phyloP scores from a whole-genome alignment of 2,888 invertebrate genomes.

The Cremastinae sp. region DNA sequence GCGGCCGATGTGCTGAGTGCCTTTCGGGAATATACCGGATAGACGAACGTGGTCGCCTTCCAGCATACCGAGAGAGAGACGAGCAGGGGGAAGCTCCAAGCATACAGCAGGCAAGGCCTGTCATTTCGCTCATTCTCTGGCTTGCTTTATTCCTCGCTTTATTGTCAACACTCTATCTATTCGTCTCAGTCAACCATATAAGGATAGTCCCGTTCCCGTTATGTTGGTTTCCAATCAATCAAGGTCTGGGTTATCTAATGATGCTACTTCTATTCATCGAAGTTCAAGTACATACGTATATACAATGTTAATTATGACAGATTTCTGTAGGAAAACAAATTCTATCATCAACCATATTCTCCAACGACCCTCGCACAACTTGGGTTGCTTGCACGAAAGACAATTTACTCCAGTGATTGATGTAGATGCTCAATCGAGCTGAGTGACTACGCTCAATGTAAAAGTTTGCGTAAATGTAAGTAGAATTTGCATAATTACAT shows the following conservation, averaged over 20 bases:
- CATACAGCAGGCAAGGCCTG: conserved; percentile 41
- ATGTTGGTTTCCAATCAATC: conserved; percentile 59
- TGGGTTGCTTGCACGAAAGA: conserved; percentile 17
- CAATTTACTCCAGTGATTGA: conserved; percentile 25
- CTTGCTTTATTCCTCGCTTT: conserved; percentile 24
- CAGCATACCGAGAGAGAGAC: conserved; percentile 25
- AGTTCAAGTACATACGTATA: conserved; percentile 40
- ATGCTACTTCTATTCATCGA: conserved; percentile 57
- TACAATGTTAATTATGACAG: conserved; percentile 55
- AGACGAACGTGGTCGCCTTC: conserved; percentile 59
- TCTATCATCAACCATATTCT: conserved; percentile 26
- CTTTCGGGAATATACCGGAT: conserved; percentile 45
- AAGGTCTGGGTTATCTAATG: conserved; percentile 47
- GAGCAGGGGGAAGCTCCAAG: conserved; percentile 31
- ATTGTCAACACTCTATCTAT: conserved; percentile 11
- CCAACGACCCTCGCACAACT: neutral
- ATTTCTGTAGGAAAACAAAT: conserved; percentile 46
- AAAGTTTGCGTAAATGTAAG: no score
- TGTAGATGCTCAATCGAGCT: conserved; percentile 39
- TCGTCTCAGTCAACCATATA: conserved; percentile 18
- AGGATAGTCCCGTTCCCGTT: conserved; percentile 36
- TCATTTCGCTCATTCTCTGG: conserved; percentile 48
- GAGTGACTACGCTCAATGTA: conserved; percentile 3
- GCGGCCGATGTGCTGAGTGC: conserved; percentile 43
- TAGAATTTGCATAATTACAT: no score